A percentile compares a stretch with the other conserved stretches of the same genome.
These are phyloP conservation scores for Autographa gamma DNA, from an alignment of 2,888 invertebrate genomes.

Conservation along the genomic window DNA sequence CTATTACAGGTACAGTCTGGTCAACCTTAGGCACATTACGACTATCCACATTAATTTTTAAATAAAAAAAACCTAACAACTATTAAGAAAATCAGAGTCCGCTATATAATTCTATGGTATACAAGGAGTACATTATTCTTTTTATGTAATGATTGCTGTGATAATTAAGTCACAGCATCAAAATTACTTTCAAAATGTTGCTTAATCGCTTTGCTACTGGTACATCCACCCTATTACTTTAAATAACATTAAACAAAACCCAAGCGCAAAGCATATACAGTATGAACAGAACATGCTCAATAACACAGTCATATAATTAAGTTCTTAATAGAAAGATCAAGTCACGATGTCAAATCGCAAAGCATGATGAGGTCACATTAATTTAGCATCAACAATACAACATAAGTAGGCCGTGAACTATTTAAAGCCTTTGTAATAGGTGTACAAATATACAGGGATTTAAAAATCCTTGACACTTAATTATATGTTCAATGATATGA, in stretches of 20 bases:
- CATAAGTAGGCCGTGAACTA: neutral
- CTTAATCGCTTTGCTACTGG: too few species aligned
- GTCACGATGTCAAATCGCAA: slow-evolving; percentile 20
- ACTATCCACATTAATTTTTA: too few species aligned
- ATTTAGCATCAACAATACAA: slow-evolving; percentile 23
- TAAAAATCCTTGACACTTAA: slow-evolving; percentile 4
- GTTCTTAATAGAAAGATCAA: slow-evolving; percentile 13
- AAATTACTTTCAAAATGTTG: too few species aligned
- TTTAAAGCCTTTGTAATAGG: neutral
- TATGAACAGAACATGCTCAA: neutral
- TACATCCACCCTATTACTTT: too few species aligned
- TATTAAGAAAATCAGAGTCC: too few species aligned
- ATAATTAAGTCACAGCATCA: too few species aligned
- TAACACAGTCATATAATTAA: slow-evolving; percentile 14
- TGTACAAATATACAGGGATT: neutral
- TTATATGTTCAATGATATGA: neutral
- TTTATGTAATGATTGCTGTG: too few species aligned
- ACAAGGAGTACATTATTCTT: too few species aligned
- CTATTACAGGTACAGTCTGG: too few species aligned
- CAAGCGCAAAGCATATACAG: neutral
- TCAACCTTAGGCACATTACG: too few species aligned
- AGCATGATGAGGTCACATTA: slow-evolving; percentile 34
- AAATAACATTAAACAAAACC: neutral
- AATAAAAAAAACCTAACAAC: too few species aligned
- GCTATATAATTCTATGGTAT: too few species aligned